phyloP scores from a whole-genome alignment of 2,113 vertebrate species.

The Panthera leo region DNA sequence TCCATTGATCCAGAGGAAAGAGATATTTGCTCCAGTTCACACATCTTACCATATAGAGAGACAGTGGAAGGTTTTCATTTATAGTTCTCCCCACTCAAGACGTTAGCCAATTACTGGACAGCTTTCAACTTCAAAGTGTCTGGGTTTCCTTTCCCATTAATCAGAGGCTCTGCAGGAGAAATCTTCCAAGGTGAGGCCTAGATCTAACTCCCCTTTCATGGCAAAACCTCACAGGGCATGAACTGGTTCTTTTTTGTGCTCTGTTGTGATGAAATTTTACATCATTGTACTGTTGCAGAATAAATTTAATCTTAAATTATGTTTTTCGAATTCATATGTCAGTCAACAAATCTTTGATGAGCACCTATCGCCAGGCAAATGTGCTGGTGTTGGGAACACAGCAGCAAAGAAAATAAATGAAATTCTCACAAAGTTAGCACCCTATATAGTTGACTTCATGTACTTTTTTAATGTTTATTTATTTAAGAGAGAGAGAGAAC shows the following conservation, averaged over 20 bases:
- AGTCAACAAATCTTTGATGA: constrained; percentile 29
- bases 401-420: not conserved
- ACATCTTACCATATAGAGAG: not conserved
- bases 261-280: not conserved
- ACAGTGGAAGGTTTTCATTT: not conserved
- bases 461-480: not conserved
- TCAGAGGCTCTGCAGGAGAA: not conserved
- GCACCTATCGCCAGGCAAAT: not conserved
- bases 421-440: not conserved
- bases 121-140: constrained; percentile 26
- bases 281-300: constrained; percentile 4
- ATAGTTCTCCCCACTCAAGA: not conserved
- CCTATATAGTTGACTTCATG: not conserved
- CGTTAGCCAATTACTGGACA: not conserved
- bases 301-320: constrained; percentile 1
- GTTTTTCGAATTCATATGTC: constrained; percentile 8
- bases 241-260: not conserved
- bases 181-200: not conserved
- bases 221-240: not conserved
- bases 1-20: not conserved
- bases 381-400: not conserved
- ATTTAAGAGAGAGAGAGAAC: no score
- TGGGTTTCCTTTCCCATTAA: not conserved
- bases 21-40: constrained; percentile 19
- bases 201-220: not conserved